Percentiles rank a stretch among this genome's conserved stretches.
Conservation (phyloP, 1,140 invertebrate genomes). For the Neelides sp. region DNA sequence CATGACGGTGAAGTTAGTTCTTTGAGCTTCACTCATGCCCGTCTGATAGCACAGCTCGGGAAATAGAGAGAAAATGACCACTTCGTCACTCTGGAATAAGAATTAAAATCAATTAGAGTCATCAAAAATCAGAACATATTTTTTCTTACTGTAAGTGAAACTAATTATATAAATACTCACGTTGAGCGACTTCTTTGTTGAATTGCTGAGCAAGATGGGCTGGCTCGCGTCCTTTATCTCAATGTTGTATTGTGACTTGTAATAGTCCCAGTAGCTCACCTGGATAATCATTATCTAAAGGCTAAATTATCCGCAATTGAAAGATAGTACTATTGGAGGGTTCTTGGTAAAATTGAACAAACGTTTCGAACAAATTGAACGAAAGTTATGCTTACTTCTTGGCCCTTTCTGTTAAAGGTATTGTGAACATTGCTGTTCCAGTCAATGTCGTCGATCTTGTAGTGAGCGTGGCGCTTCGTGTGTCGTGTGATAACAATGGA, state of each 20-base stretch:
- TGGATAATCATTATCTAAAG: slow-evolving; percentile 30
- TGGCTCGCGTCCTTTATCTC: slow-evolving; percentile 61
- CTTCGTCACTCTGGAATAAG: too few species aligned
- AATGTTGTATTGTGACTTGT: slow-evolving; percentile 51
- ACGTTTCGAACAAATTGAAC: too few species aligned
- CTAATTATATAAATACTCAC: too few species aligned
- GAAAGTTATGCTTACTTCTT: slow-evolving; percentile 29
- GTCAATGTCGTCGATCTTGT: slow-evolving; percentile 72
- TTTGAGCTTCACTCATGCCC: slow-evolving; percentile 50
- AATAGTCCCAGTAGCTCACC: slow-evolving; percentile 65
- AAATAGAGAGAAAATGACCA: slow-evolving; percentile 49
- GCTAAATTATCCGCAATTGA: slow-evolving; percentile 5
- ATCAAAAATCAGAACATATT: too few species aligned
- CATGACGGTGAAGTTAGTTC: slow-evolving; percentile 53
- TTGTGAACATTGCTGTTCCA: slow-evolving; percentile 51
- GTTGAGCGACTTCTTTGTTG: too few species aligned
- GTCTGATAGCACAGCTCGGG: slow-evolving; percentile 72
- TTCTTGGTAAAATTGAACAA: background rate
- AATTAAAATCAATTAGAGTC: too few species aligned
- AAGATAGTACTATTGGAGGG: background rate
- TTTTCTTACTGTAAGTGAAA: too few species aligned
- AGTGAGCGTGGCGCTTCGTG: slow-evolving; percentile 77
- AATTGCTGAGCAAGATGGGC: slow-evolving; percentile 56
- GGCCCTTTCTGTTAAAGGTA: slow-evolving; percentile 41
- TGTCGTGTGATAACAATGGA: slow-evolving; percentile 73